Conservation (phyloP, 2,888 invertebrate species). For the Ptychoptera contaminata region DNA sequence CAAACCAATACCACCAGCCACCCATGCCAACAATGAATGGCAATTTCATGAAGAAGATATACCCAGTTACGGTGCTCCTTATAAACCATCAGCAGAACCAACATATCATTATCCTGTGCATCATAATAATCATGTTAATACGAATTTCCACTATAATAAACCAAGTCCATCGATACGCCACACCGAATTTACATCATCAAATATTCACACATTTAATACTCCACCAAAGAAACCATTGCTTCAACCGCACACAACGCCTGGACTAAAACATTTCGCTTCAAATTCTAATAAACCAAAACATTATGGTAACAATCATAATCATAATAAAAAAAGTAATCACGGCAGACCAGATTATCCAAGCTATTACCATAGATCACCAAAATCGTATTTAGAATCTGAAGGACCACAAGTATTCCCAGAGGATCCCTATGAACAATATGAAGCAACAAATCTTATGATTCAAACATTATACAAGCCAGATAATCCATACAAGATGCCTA, state of each 20-base stretch:
- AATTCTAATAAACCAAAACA: conserved; percentile 11
- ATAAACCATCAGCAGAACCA: neutral
- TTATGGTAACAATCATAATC: too few relatives aligned
- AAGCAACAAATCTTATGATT: conserved; percentile 23
- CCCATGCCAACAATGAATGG: neutral
- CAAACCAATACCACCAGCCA: conserved; percentile 11
- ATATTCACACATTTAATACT: conserved; percentile 3
- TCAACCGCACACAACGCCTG: conserved; percentile 32
- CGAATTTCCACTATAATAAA: conserved; percentile 8
- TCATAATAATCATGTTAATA: neutral
- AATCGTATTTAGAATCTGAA: conserved; percentile 2
- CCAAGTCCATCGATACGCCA: conserved; percentile 20
- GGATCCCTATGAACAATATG: conserved; percentile 16
- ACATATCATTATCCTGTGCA: neutral
- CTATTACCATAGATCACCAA: conserved; percentile 20
- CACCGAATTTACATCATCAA: conserved; percentile 12
- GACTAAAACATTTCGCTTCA: conserved; percentile 32
- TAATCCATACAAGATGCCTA: too few relatives aligned
- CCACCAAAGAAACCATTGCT: conserved; percentile 25
- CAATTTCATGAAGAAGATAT: neutral
- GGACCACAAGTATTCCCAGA: conserved; percentile 14
- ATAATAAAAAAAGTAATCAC: too few relatives aligned
- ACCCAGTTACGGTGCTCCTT: neutral
- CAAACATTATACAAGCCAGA: conserved; percentile 13
- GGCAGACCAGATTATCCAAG: conserved; percentile 18